phyloP scores from a whole-genome alignment of 2,797 vertebrate genomes.

The Thalassophryne amazonica region DNA sequence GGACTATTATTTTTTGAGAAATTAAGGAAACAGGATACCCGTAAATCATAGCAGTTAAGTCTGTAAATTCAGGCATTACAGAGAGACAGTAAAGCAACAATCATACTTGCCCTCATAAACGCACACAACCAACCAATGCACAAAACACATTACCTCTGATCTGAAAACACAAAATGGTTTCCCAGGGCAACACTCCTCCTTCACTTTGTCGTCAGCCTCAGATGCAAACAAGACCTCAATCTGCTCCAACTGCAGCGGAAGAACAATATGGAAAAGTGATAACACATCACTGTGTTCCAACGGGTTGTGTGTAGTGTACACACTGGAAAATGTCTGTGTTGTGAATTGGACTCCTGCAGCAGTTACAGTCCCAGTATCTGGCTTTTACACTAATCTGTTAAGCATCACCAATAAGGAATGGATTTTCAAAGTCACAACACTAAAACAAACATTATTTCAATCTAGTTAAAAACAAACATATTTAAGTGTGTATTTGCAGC shows the following conservation, averaged over 20 bases:
- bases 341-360: constrained; percentile 7
- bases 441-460: neutral
- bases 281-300: neutral
- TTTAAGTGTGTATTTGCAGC: no score
- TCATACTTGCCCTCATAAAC: neutral
- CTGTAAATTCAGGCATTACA: no score
- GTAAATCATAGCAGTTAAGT: no score
- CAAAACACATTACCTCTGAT: constrained; percentile 82
- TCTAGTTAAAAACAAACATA: neutral
- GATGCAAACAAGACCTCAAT: constrained; percentile 91
- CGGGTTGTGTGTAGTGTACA: constrained; percentile 2
- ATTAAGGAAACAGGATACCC: no score
- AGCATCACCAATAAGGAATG: neutral
- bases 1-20: no score
- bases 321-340: neutral
- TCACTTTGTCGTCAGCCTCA: constrained; percentile 93
- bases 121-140: neutral
- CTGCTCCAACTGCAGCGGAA: constrained; percentile 72
- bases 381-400: constrained; percentile 5
- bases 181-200: constrained; percentile 95
- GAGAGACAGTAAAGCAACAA: no score
- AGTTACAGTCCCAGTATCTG: constrained; percentile 10
- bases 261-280: neutral
- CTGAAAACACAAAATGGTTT: constrained; percentile 90
- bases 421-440: neutral